Evolutionary conservation across 2,113 vertebrate genomes (phyloP).

Genomic region (Odocoileus virginianus): DNA sequence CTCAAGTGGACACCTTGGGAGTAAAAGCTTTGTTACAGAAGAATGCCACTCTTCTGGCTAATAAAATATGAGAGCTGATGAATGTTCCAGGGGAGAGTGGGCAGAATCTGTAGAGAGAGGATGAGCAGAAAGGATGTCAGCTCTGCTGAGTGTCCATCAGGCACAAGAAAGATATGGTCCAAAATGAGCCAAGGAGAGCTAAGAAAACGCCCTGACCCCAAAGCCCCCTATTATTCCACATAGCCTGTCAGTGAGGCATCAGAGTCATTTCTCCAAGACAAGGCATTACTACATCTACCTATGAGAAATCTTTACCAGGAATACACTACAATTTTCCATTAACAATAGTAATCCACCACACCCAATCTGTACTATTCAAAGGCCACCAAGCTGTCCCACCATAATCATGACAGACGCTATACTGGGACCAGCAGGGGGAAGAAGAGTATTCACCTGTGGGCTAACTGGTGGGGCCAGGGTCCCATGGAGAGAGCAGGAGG

Average conservation of each 20-base stretch:
- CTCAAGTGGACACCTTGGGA: neutral
- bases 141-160: neutral
- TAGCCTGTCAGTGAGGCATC: neutral
- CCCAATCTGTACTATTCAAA: neutral
- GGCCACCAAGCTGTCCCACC: neutral
- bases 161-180: neutral
- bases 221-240: neutral
- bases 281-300: neutral
- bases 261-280: neutral
- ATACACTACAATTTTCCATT: neutral
- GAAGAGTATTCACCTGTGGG: neutral
- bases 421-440: no score
- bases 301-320: neutral
- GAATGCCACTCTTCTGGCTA: neutral
- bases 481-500: neutral
- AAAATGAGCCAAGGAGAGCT: neutral
- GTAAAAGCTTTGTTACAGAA: neutral
- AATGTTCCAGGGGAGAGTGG: neutral
- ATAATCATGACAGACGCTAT: neutral
- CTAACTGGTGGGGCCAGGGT: neutral
- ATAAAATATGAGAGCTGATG: neutral
- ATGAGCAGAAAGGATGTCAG: neutral
- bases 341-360: neutral
- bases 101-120: neutral
- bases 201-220: neutral